phyloP scores from a whole-genome alignment of 2,113 vertebrate species.

The Aspidoscelis tigris region DNA sequence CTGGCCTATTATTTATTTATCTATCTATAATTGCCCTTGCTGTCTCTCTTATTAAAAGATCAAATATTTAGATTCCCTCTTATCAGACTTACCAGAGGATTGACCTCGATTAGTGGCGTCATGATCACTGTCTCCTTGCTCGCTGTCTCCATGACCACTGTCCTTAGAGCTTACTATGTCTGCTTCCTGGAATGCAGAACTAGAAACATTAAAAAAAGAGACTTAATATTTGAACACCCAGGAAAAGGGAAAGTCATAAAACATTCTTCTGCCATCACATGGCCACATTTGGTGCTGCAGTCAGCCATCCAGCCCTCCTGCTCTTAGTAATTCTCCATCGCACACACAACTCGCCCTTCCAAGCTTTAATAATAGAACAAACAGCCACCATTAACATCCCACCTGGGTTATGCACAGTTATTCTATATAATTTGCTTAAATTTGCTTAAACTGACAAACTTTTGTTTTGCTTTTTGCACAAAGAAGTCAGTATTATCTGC shows the following conservation, averaged over 20 bases:
- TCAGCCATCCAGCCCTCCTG: slow-evolving; percentile 6
- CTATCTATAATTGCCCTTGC: slow-evolving; percentile 37
- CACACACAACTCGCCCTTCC: neutral
- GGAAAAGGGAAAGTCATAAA: slow-evolving; percentile 68
- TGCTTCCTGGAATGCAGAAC: slow-evolving; percentile 97
- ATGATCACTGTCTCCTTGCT: slow-evolving; percentile 98
- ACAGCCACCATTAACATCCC: neutral
- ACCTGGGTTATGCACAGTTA: neutral
- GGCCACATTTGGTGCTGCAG: slow-evolving; percentile 77
- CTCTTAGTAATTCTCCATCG: slow-evolving; percentile 42
- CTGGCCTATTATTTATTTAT: slow-evolving; percentile 38
- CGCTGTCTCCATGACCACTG: slow-evolving; percentile 98
- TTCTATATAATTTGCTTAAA: slow-evolving; percentile 7
- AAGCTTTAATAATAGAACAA: neutral
- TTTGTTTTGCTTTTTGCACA: neutral
- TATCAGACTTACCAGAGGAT: slow-evolving; percentile 89
- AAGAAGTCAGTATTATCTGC: slow-evolving; percentile 17
- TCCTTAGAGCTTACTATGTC: slow-evolving; percentile 99
- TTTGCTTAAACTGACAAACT: slow-evolving; percentile 31
- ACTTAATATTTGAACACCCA: slow-evolving; percentile 72
- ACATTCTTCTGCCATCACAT: slow-evolving; percentile 85
- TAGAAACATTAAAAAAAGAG: slow-evolving; percentile 70
- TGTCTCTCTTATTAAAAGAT: slow-evolving; percentile 55
- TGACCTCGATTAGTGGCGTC: slow-evolving; percentile 97
- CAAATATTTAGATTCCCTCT: slow-evolving; percentile 59